Conservation (phyloP, 1,140 invertebrate genomes). For the Heliconius hermathena region DNA sequence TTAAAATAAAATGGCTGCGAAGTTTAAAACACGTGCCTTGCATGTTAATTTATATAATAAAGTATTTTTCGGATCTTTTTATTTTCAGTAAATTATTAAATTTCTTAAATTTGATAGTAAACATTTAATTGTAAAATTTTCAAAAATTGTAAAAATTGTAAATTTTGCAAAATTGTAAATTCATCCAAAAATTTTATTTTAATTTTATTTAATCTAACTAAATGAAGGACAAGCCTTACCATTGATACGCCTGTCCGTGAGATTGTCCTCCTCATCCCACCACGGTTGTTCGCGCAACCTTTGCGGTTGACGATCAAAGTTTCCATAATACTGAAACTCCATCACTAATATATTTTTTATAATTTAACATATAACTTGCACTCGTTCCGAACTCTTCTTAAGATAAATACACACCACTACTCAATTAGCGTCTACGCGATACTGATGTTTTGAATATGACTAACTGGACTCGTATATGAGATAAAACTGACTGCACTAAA, state of each 20-base stretch:
- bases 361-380: slow-evolving; percentile 3
- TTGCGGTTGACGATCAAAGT: slow-evolving; percentile 58
- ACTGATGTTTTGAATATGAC: slow-evolving; percentile 66
- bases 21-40: no score
- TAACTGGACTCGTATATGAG: slow-evolving; percentile 48
- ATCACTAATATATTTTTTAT: slow-evolving; percentile 46
- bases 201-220: neutral
- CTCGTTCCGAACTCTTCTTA: slow-evolving; percentile 20
- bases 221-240: slow-evolving; percentile 51
- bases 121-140: no score
- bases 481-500: slow-evolving; percentile 61
- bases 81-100: no score
- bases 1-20: no score
- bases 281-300: slow-evolving; percentile 66
- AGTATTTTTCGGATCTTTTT: no score
- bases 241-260: slow-evolving; percentile 68
- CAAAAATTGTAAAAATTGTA: neutral
- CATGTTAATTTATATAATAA: no score
- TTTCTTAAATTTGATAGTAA: neutral
- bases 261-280: slow-evolving; percentile 76
- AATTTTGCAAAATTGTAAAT: no score
- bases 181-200: no score
- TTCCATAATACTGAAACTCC: slow-evolving; percentile 75
- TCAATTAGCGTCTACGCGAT: slow-evolving; percentile 56
- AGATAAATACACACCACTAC: slow-evolving; percentile 55